Evolutionary conservation across 2,113 vertebrate genomes (phyloP).

Genomic region (Thermophis baileyi): DNA sequence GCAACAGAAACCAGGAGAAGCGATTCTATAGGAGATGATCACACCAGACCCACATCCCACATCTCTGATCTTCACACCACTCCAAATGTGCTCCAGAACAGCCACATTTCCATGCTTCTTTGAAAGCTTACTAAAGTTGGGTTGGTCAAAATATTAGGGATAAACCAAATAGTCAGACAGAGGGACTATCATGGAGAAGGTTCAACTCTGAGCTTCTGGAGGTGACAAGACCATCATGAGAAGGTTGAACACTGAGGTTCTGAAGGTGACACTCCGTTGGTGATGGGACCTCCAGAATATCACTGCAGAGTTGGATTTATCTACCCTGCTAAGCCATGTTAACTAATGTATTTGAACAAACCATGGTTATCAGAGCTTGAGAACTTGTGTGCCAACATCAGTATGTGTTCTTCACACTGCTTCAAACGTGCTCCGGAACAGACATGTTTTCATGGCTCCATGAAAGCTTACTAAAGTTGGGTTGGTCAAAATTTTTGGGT

Average conservation of each 20-base stretch:
- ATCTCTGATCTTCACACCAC: background rate
- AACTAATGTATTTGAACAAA: background rate
- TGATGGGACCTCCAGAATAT: background rate
- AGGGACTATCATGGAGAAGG: background rate
- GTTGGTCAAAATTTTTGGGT: background rate
- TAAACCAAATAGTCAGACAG: background rate
- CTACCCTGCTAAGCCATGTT: background rate
- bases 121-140: no score
- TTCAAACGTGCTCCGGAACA: background rate
- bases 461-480: background rate
- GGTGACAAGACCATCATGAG: no score
- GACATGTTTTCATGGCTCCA: background rate
- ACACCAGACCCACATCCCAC: background rate
- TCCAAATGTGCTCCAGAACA: background rate
- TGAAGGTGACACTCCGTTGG: background rate
- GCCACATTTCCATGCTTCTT: no score
- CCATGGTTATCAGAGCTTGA: background rate
- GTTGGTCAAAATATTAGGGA: background rate
- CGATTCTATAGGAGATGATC: background rate
- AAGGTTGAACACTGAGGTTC: background rate
- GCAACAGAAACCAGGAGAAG: no score
- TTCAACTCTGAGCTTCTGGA: background rate
- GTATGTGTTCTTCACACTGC: background rate
- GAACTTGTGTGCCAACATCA: background rate
- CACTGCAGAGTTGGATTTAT: background rate